Conservation (phyloP, 2,797 vertebrate genomes). For the Hapalemur alaotrensis region DNA sequence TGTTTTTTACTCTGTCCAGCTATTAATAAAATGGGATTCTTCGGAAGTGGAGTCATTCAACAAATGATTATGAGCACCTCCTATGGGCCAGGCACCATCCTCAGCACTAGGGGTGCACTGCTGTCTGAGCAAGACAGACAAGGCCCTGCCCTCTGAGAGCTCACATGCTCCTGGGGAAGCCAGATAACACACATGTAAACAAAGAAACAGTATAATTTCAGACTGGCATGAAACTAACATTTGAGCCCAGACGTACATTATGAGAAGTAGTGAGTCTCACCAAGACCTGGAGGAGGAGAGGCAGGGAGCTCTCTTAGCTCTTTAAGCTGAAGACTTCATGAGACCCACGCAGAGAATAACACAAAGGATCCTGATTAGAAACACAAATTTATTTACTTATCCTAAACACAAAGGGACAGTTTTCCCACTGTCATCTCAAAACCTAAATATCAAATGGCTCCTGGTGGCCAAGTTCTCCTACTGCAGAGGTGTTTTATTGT, state of each 20-base stretch:
- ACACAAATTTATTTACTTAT: neutral
- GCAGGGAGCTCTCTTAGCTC: neutral
- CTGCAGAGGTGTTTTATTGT: neutral
- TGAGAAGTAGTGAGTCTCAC: neutral
- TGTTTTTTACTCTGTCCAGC: neutral
- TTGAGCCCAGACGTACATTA: neutral
- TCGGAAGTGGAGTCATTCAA: neutral
- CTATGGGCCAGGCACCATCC: neutral
- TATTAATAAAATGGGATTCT: neutral
- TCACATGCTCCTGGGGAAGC: neutral
- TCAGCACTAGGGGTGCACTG: neutral
- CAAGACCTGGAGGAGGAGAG: too few relatives aligned
- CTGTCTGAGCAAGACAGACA: neutral
- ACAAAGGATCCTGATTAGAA: neutral
- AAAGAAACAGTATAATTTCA: neutral
- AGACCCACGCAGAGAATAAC: neutral
- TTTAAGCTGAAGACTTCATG: neutral
- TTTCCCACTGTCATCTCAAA: neutral
- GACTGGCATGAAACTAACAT: neutral
- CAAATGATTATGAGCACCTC: neutral
- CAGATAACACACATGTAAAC: neutral
- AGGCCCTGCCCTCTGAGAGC: neutral
- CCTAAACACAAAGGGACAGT: neutral
- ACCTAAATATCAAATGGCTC: neutral
- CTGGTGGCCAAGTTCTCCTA: neutral